Percentiles rank a stretch among this genome's conserved stretches.
Evolutionary conservation across 2,888 invertebrate genomes (phyloP).

Genomic region (Macrophya annulata): DNA sequence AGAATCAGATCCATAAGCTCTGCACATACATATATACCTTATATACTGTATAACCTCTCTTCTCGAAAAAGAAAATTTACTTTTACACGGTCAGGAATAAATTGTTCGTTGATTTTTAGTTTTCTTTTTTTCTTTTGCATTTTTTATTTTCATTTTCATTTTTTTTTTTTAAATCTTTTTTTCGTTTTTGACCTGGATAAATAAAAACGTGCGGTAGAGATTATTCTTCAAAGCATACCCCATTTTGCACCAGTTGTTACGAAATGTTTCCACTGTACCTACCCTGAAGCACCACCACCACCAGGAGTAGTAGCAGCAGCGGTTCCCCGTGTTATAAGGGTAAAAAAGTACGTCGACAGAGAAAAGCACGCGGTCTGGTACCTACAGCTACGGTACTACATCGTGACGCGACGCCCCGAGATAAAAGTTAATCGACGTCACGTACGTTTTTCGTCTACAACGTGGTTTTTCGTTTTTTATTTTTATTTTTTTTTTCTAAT

Average conservation of each 20-base stretch:
- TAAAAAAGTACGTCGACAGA: conserved; percentile 3
- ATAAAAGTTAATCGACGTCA: conserved; percentile 10
- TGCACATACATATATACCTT: too few species aligned
- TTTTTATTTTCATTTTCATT: neutral
- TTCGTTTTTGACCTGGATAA: neutral
- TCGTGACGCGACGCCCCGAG: neutral
- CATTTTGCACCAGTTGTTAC: neutral
- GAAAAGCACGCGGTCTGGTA: neutral
- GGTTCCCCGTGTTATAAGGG: neutral
- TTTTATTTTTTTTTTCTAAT: too few species aligned
- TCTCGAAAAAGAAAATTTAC: too few species aligned
- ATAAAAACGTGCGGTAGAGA: neutral
- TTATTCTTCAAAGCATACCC: neutral
- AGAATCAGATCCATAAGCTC: too few species aligned
- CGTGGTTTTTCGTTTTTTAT: neutral
- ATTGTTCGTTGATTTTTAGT: too few species aligned
- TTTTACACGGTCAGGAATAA: too few species aligned
- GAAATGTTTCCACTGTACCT: conserved; percentile 4
- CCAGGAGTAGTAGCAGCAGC: neutral
- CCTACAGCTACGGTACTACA: too few species aligned
- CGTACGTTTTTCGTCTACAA: neutral
- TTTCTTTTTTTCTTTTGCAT: too few species aligned
- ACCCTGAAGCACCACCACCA: neutral
- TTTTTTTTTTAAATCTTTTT: neutral
- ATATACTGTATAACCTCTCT: too few species aligned